Percentiles rank a stretch among this genome's conserved stretches.
phyloP scores from a whole-genome alignment of 2,797 vertebrate genomes.

The Nothura maculosa region DNA sequence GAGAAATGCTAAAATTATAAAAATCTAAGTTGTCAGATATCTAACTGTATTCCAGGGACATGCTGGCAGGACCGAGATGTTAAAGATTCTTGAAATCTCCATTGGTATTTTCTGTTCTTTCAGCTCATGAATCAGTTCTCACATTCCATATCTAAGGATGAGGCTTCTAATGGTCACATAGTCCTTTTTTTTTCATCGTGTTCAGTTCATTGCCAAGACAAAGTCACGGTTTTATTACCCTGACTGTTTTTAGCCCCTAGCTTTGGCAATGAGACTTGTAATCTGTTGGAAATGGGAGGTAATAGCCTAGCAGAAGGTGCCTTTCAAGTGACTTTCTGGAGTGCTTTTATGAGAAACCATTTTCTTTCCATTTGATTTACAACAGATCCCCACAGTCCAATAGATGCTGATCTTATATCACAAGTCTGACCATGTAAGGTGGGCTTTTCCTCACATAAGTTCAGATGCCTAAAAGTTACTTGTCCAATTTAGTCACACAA shows the following conservation, averaged over 20 bases:
- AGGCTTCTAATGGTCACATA: background rate
- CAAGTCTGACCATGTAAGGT: background rate
- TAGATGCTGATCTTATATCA: background rate
- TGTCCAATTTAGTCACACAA: background rate
- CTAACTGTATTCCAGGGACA: background rate
- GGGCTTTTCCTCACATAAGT: background rate
- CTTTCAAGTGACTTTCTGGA: background rate
- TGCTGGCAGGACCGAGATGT: background rate
- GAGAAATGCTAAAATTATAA: constrained; percentile 24
- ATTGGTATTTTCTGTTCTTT: background rate
- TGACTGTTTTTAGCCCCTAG: background rate
- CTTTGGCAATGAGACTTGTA: background rate
- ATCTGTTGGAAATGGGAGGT: background rate
- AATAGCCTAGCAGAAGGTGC: background rate
- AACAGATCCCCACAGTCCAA: background rate
- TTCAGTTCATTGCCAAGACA: background rate
- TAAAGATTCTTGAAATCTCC: constrained; percentile 2
- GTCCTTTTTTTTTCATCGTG: background rate
- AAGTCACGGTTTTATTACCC: background rate
- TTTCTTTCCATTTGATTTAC: background rate
- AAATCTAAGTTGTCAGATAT: constrained; percentile 8
- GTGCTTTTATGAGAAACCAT: background rate
- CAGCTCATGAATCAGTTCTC: background rate
- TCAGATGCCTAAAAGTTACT: background rate
- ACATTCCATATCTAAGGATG: background rate